phyloP scores from a whole-genome alignment of 2,888 invertebrate species.

The Amaurobius ferox region DNA sequence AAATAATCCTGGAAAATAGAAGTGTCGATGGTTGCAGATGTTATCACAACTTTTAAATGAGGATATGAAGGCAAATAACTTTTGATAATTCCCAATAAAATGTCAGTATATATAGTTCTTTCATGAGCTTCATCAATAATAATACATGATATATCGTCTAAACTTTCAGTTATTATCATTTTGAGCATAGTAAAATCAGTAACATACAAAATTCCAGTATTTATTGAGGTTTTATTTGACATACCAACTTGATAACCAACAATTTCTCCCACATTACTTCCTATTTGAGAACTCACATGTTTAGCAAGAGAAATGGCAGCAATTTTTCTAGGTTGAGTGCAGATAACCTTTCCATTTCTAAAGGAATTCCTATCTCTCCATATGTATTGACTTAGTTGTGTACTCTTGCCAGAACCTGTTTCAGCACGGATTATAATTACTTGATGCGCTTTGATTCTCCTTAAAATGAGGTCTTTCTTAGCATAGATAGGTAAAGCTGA shows the following conservation, averaged over 20 bases:
- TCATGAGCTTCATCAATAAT: constrained; percentile 79
- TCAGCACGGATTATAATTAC: constrained; percentile 77
- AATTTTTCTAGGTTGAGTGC: constrained; percentile 78
- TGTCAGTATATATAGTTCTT: constrained; percentile 77
- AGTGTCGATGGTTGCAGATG: constrained; percentile 78
- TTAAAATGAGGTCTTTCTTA: constrained; percentile 49
- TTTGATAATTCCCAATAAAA: constrained; percentile 78
- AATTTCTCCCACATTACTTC: constrained; percentile 75
- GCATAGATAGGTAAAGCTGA: constrained; percentile 65
- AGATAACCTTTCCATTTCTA: constrained; percentile 75
- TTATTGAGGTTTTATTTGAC: constrained; percentile 62
- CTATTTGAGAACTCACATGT: constrained; percentile 77
- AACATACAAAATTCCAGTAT: constrained; percentile 76
- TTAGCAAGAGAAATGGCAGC: constrained; percentile 77
- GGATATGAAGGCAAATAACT: constrained; percentile 74
- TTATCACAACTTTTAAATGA: constrained; percentile 77
- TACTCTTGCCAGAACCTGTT: constrained; percentile 78
- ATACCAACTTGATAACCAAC: constrained; percentile 76
- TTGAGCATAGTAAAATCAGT: constrained; percentile 78
- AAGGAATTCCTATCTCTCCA: constrained; percentile 75
- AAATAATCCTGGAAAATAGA: constrained; percentile 77
- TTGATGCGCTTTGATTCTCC: constrained; percentile 74
- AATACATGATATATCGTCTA: constrained; percentile 75
- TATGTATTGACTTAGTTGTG: constrained; percentile 78
- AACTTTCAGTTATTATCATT: constrained; percentile 75